Conservation (phyloP, 2,797 vertebrate genomes). For the Gouania willdenowi region DNA sequence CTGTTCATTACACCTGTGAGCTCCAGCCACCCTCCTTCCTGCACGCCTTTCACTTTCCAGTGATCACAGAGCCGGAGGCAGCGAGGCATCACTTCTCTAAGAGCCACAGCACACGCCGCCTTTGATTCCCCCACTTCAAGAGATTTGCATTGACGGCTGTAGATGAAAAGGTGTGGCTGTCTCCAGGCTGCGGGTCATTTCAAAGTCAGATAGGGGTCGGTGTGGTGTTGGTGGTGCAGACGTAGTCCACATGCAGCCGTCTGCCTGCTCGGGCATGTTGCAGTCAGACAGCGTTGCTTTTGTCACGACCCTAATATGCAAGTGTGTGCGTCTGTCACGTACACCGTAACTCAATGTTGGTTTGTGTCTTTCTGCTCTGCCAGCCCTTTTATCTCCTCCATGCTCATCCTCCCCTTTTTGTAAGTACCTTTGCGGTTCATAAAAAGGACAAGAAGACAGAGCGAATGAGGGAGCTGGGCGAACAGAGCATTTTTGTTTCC, state of each 20-base stretch:
- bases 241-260: slow-evolving; percentile 1
- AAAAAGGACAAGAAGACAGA: too few species aligned
- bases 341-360: slow-evolving; percentile 44
- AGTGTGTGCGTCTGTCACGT: slow-evolving; percentile 27
- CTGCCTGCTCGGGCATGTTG: slow-evolving; percentile 28
- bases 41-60: slow-evolving; percentile 26
- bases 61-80: slow-evolving; percentile 19
- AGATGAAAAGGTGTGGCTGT: neutral
- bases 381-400: slow-evolving; percentile 1
- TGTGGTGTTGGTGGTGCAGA: neutral
- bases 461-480: slow-evolving; percentile 2
- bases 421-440: slow-evolving; percentile 26
- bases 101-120: slow-evolving; percentile 27
- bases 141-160: slow-evolving; percentile 4
- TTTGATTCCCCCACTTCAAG: slow-evolving; percentile 28
- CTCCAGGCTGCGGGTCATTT: neutral
- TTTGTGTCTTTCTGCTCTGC: slow-evolving; percentile 12
- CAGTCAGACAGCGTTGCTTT: slow-evolving; percentile 21
- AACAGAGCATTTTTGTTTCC: slow-evolving; percentile 36
- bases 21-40: neutral
- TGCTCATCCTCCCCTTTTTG: slow-evolving; percentile 11
- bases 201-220: slow-evolving; percentile 14
- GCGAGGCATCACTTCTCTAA: slow-evolving; percentile 2
- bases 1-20: slow-evolving; percentile 20
- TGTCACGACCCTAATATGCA: slow-evolving; percentile 37